Base-by-base conservation (phyloP, 2,888 invertebrate species). In the Cerceris ruficornis region DNA sequence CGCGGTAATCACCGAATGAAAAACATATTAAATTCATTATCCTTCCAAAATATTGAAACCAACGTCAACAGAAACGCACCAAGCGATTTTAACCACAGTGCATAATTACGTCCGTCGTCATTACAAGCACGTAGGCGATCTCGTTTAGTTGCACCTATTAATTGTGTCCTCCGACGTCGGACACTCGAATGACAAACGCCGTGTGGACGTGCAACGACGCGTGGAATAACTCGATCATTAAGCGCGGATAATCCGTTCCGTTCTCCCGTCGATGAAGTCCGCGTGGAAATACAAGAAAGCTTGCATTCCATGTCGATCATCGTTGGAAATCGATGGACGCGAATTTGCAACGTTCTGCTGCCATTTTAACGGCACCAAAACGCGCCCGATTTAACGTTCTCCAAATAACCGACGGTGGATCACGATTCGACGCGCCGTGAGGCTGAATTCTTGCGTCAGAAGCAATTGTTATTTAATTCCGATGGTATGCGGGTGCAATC, bases 71-170 rank as follows among this genome's bases (percentile, higher is more conserved):
- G 71, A 71, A 72, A 69, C 49, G 73, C 61, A 77, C 72, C 79
- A 72, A 72, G 77, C 77, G 69, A 58, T 79, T 79, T 79, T 79
- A 77, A 69, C 50, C 83, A 28, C 28, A 2, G 28, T 68, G 68
- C 69, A 77, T 83, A 83, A 83, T 81, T 73, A 73, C 80, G 73
- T 77, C 81, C 68, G 73, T 72, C 75, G 68, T 81, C 77, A 77
- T 81, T 83, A 83, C 83, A 74, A 69, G 69, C 73, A 46, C 68
- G 68, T 57, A 77, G 77, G 41, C 75, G 73, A 81, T 80, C 81
- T 73, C 77, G 83, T 75, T 83, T 83, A 81, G 83, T 73, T 77
- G 81, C 57, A 70, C 28, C 60, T 72, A 77, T 81, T 83, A 83
- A 83, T 83, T 83, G 77, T 81, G 55, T 81, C 75, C 64, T 43